Percentiles rank a stretch among this genome's conserved stretches.
Evolutionary conservation across 2,888 invertebrate species (phyloP).

Genomic region (Andrena minutula): DNA sequence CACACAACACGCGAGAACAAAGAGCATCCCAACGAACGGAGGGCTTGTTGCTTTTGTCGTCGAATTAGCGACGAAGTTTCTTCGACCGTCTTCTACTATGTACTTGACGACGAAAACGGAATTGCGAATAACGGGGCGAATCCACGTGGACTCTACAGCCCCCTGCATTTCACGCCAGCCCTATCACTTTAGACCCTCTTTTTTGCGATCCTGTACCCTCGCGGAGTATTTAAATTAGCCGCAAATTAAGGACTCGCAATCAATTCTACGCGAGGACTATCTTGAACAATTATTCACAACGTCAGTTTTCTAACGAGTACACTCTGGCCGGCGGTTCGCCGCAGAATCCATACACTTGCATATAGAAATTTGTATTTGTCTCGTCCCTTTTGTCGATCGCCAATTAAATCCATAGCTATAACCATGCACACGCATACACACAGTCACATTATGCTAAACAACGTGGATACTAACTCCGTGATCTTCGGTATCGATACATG

Average conservation of each 20-base stretch:
- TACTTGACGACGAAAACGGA: slow-evolving; percentile 48
- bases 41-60: not conserved
- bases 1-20: slow-evolving; percentile 53
- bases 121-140: slow-evolving; percentile 33
- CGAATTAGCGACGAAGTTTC: slow-evolving; percentile 7
- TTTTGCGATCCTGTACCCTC: slow-evolving; percentile 7
- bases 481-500: slow-evolving; percentile 46
- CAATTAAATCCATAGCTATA: slow-evolving; percentile 34
- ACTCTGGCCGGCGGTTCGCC: slow-evolving; percentile 1
- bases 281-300: slow-evolving; percentile 18
- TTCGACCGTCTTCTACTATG: slow-evolving; percentile 43
- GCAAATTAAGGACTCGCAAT: slow-evolving; percentile 18
- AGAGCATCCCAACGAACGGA: slow-evolving; percentile 17
- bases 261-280: slow-evolving; percentile 19
- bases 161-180: not conserved
- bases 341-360: slow-evolving; percentile 27
- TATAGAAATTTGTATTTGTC: slow-evolving; percentile 32
- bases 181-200: not conserved
- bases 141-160: not conserved
- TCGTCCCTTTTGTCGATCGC: slow-evolving; percentile 22
- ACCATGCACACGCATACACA: slow-evolving; percentile 46
- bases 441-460: slow-evolving; percentile 50
- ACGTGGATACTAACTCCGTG: slow-evolving; percentile 40
- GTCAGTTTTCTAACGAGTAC: slow-evolving; percentile 3
- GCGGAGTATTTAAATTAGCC: slow-evolving; percentile 13